These are phyloP conservation scores for Henicopernis longicauda DNA, from an alignment of 2,113 vertebrate species.

Conservation along the genomic window DNA sequence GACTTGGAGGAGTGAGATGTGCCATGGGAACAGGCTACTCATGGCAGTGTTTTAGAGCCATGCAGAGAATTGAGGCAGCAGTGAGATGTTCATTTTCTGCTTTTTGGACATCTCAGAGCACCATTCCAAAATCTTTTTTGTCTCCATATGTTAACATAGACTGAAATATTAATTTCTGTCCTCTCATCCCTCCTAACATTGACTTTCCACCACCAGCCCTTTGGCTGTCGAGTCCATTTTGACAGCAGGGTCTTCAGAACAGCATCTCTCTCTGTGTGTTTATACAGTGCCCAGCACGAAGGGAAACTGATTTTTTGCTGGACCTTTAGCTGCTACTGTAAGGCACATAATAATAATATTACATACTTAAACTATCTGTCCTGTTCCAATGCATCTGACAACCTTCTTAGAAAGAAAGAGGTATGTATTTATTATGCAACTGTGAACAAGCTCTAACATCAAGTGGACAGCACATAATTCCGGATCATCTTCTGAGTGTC, in stretches of 20 bases:
- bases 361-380: neutral
- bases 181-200: neutral
- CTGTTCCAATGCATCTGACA: neutral
- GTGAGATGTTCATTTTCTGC: neutral
- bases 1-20: neutral
- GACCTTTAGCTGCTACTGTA: neutral
- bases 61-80: neutral
- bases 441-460: neutral
- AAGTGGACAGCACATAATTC: constrained; percentile 44
- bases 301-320: neutral
- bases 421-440: neutral
- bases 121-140: neutral
- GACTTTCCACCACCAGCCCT: neutral
- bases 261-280: neutral
- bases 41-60: neutral
- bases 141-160: neutral
- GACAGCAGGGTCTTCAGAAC: neutral
- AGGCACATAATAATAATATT: constrained; percentile 13
- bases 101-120: neutral
- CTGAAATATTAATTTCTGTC: constrained; percentile 20
- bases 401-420: neutral
- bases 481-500: constrained; percentile 9
- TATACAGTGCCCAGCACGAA: neutral
- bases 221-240: neutral
- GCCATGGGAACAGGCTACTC: neutral